These are phyloP conservation scores for Bilobella aurantiaca DNA, from an alignment of 1,140 invertebrate genomes.

Conservation along the genomic window DNA sequence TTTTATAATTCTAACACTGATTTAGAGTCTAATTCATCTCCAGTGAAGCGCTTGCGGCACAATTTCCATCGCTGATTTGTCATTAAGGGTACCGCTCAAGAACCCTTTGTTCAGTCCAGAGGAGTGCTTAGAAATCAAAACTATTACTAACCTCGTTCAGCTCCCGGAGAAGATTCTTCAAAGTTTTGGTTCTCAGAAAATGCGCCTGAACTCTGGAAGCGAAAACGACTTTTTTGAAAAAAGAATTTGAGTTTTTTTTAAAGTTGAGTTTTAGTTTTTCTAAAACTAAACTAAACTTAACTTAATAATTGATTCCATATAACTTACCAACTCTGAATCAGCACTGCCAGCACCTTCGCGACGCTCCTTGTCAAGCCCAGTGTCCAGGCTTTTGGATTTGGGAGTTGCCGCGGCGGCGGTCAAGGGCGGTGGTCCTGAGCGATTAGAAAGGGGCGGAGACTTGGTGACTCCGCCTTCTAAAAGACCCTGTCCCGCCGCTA, in stretches of 20 bases:
- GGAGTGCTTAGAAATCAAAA: not conserved
- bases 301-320: not conserved
- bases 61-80: too few species aligned
- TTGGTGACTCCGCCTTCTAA: not conserved
- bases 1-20: too few species aligned
- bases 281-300: too few species aligned
- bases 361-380: not conserved
- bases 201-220: constrained; percentile 22
- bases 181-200: constrained; percentile 26
- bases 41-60: too few species aligned
- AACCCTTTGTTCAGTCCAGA: not conserved
- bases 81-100: not conserved
- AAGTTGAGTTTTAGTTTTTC: too few species aligned
- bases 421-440: constrained; percentile 23
- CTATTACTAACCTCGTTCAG: constrained; percentile 17
- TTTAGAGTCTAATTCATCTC: too few species aligned
- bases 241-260: not conserved
- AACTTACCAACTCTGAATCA: constrained; percentile 27
- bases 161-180: constrained; percentile 22
- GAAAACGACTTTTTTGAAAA: not conserved
- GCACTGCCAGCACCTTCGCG: constrained; percentile 7
- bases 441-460: constrained; percentile 4
- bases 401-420: constrained; percentile 14
- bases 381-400: constrained; percentile 32
- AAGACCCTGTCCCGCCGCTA: not conserved